Evolutionary conservation across 2,113 vertebrate species (phyloP).

Genomic region (Mugil cephalus): DNA sequence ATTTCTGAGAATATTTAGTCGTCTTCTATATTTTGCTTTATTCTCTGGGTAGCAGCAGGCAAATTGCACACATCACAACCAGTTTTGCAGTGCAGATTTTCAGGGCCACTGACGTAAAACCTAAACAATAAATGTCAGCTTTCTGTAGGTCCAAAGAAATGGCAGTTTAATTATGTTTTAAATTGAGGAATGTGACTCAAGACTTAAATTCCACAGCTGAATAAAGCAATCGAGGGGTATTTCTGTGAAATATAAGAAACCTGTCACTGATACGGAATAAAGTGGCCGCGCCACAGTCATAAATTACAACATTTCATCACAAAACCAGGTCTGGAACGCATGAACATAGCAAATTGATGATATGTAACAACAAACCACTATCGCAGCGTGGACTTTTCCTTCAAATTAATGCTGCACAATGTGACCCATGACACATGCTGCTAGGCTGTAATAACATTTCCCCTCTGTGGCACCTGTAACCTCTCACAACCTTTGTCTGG

Average conservation of each 20-base stretch:
- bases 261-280: neutral
- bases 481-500: slow-evolving; percentile 22
- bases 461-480: slow-evolving; percentile 60
- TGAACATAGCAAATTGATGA: neutral
- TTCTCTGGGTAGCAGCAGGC: neutral
- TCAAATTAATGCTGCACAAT: neutral
- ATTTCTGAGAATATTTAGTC: slow-evolving; percentile 8
- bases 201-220: neutral
- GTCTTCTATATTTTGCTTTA: slow-evolving; percentile 11
- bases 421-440: neutral
- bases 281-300: neutral
- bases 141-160: neutral
- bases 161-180: neutral
- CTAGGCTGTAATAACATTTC: slow-evolving; percentile 3
- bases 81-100: slow-evolving; percentile 17
- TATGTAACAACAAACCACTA: neutral
- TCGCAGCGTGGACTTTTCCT: slow-evolving; percentile 3
- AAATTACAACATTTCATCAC: neutral
- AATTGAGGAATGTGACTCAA: rapidly evolving
- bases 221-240: neutral
- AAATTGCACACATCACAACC: slow-evolving; percentile 15
- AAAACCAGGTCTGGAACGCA: slow-evolving; percentile 7
- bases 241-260: slow-evolving; percentile 7
- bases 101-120: neutral
- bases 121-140: neutral